Base-by-base conservation (phyloP, 1,140 invertebrate genomes). In the Apis florea region DNA sequence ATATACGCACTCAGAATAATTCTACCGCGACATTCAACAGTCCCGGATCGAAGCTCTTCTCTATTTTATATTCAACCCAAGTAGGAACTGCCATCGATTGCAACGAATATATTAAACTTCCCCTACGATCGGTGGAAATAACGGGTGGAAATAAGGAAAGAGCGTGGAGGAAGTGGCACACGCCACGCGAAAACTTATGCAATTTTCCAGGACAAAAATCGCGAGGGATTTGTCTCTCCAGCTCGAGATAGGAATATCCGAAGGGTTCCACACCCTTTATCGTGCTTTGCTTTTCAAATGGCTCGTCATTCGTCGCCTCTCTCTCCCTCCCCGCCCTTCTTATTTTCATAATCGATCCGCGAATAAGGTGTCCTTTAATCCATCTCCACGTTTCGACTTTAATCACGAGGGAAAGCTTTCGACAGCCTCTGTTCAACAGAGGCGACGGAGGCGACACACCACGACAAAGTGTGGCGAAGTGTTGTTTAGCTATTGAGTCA, bases 241-340 rank as follows among this genome's bases (percentile, higher is more conserved):
- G 66, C 47, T 68, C 69, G 59, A 72, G 69, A 54, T 64, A 56
- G 78, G 26, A 73, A 73, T 49, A 73, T 54, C n/a, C 78, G 78
- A 63, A 61, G 53, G 76, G 69, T 79, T 21, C 26, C 49, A 54
- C 49, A n/a, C 69, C 78, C 78, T 56, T 79, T 79, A 79, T 79
- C 78, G 78, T 72, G 78, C 78, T 79, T 79, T 73, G 78, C 78
- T 79, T 79, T 73, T 79, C 78, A 73, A 79, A 79, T 73, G 69
- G 26, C 78, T 73, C 59, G 47, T 79, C 76, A 31, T 71, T 53
- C 68, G 78, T 73, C 77, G 77, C 68, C 77, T 71, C 63, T 72
- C 73, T 51, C 51, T 51, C 56, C 31, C 24, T 13, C 31, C n/a
- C 13, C n/a, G 15, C 15, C 12, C 6, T 68, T 2, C 24, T 61